Base-by-base conservation (phyloP, 1,140 invertebrate genomes). In the Propsilocerus akamusi region DNA sequence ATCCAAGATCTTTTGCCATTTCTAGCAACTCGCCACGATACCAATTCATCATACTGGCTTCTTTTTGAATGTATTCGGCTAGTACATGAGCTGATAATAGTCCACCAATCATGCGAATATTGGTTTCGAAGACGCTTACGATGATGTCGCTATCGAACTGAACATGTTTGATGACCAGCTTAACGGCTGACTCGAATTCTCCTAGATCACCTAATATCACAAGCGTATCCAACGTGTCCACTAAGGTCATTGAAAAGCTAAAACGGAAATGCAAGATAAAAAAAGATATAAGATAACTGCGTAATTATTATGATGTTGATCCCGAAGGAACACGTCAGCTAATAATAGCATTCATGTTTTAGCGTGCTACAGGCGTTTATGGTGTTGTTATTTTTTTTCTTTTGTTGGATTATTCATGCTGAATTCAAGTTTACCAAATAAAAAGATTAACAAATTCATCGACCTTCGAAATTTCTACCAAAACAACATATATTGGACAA, bases 91-190 rank as follows among this genome's bases (percentile, higher is more conserved):
- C 90, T 37, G 89, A 93, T 3, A 97, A 62, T 28, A 97, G 68
- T 32, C 93, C 93, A 3, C 95, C 95, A 24, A 98, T 70, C 69
- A 98, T 83, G 53, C 95, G 72, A 58, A 98, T 98, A 66, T 98
- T 99, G 10, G 93, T 97, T 71, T 99, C 95, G 71, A 99, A 99
- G 6, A 99, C 88, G 1, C 93, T 97, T 12, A 99, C 94, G 53
- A 95, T 80, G 51, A 98, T 78, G 71, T 98, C 91, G 55, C 77
- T 85, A 67, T 98, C 90, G 68, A 98, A 97, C 52, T 71, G 78
- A 11, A 97, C 85, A 68, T 91, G 81, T 54, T 71, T 74, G 49
- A 94, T 81, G 17, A 97, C 80, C 52, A 91, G 69, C 67, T 82
- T 81, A 1, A 96, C 81, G 34, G 90, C 91, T 59, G 78, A 74